Conservation (phyloP, 2,113 vertebrate genomes). For the Xiphophorus hellerii region DNA sequence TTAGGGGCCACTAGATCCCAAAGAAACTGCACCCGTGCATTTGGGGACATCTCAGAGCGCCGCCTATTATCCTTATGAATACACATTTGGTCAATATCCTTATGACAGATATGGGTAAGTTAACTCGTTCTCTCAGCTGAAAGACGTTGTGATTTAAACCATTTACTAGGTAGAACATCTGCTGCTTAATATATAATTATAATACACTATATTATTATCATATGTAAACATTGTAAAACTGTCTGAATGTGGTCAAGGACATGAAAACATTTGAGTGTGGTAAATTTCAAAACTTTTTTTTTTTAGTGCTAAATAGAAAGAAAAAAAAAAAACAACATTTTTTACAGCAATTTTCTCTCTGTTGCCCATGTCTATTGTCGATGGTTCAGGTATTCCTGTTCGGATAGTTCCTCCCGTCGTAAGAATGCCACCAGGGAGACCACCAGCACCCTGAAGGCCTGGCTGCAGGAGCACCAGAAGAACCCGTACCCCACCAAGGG, state of each 20-base stretch:
- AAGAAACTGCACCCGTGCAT: conserved; percentile 85
- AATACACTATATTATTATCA: no score
- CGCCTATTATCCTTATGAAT: conserved; percentile 91
- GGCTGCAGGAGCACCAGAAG: conserved; percentile 91
- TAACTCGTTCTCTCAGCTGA: no score
- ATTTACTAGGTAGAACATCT: no score
- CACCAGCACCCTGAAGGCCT: conserved; percentile 92
- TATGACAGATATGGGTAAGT: conserved; percentile 90
- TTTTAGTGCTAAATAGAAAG: not conserved
- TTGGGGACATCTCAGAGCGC: conserved; percentile 84
- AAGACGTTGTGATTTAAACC: not conserved
- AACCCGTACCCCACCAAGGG: conserved; percentile 90
- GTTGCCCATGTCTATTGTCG: not conserved
- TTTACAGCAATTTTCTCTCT: not conserved
- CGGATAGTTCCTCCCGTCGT: conserved; percentile 89
- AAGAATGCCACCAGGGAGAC: conserved; percentile 97
- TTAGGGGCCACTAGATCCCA: conserved; percentile 88
- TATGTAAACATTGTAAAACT: no score
- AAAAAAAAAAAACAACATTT: not conserved
- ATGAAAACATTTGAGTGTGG: not conserved
- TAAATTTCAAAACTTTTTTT: not conserved
- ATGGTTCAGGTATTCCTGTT: conserved; percentile 86
- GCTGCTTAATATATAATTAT: no score
- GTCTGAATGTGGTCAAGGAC: not conserved
- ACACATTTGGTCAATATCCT: conserved; percentile 89